Conservation (phyloP, 2,797 vertebrate species). For the Urocyon cinereoargenteus region DNA sequence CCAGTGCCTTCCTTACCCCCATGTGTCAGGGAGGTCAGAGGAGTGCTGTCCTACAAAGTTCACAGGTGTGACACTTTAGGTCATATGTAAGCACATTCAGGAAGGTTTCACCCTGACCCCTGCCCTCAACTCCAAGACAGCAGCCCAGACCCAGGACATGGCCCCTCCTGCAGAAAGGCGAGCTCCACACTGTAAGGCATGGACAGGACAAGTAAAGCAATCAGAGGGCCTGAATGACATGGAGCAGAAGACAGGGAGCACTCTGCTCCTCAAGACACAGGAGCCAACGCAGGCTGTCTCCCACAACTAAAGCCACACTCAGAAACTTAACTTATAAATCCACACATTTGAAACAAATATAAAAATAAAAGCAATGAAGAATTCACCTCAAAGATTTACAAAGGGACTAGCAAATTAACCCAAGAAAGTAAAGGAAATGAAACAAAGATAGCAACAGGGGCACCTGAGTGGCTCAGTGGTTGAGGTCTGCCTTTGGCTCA, state of each 20-base stretch:
- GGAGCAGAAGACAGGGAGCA: not conserved
- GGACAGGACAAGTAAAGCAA: not conserved
- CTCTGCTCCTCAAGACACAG: no score
- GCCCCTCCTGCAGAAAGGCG: not conserved
- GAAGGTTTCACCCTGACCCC: not conserved
- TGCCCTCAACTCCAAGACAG: not conserved
- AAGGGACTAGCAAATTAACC: not conserved
- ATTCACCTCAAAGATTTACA: not conserved
- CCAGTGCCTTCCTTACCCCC: not conserved
- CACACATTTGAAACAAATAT: not conserved
- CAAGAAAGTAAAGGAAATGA: not conserved
- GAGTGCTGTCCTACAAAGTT: not conserved
- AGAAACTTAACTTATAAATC: not conserved
- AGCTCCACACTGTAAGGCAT: not conserved
- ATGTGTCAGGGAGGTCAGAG: not conserved
- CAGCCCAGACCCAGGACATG: not conserved
- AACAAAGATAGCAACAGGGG: not conserved
- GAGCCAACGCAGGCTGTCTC: rapidly evolving
- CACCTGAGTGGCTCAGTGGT: no score
- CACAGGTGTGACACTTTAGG: not conserved
- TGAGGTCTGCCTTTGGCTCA: no score
- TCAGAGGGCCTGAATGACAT: not conserved
- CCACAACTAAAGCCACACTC: not conserved
- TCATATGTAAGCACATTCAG: not conserved
- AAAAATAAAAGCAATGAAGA: not conserved